Evolutionary conservation across 2,113 vertebrate genomes (phyloP).

Genomic region (Pyrgilauda ruficollis): DNA sequence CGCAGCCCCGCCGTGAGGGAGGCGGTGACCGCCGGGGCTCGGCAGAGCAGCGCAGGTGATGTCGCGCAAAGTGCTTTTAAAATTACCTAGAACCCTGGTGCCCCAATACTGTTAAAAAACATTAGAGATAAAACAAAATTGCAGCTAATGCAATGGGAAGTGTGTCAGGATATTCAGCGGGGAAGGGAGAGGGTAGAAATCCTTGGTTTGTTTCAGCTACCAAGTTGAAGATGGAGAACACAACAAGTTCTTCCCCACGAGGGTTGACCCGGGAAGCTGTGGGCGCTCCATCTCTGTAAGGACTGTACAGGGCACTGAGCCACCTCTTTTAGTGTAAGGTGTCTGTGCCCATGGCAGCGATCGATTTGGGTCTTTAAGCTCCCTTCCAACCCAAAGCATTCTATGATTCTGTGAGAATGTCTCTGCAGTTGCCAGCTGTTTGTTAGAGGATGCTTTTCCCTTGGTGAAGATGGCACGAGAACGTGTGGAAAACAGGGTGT

Average conservation of each 20-base stretch:
- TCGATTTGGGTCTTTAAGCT: not conserved
- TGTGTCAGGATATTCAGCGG: no score
- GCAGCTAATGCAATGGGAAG: accelerated
- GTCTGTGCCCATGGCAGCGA: not conserved
- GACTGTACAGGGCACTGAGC: not conserved
- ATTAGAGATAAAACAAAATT: not conserved
- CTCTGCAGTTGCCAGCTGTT: not conserved
- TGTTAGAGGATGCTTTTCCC: not conserved
- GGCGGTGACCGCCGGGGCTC: not conserved
- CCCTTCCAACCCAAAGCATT: not conserved
- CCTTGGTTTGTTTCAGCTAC: not conserved
- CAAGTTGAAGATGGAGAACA: not conserved
- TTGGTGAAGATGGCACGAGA: not conserved
- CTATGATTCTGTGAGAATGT: not conserved
- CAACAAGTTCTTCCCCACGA: not conserved
- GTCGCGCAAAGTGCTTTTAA: not conserved
- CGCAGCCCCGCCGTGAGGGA: not conserved
- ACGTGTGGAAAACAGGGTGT: not conserved
- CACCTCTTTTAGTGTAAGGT: not conserved
- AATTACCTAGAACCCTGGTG: accelerated
- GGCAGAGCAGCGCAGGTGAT: accelerated
- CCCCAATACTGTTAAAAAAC: not conserved
- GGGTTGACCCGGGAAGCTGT: not conserved
- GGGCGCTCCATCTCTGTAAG: not conserved
- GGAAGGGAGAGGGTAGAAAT: not conserved